Percentiles rank a stretch among this genome's conserved stretches.
These are phyloP conservation scores for Caenorhabditis japonica DNA, from an alignment of 2,888 invertebrate species.

Conservation along the genomic window DNA sequence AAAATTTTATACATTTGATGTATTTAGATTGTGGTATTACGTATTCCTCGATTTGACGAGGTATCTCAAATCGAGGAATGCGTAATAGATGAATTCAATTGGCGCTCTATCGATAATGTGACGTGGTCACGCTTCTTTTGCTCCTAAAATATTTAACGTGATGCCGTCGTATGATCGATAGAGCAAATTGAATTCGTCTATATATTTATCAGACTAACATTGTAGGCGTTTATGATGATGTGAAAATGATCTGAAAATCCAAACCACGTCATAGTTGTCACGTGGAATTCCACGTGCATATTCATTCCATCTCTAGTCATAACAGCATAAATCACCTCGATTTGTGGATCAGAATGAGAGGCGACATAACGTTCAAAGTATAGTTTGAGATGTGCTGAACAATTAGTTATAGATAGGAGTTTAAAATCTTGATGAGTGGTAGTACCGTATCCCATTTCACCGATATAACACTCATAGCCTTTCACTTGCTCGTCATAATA, in stretches of 20 bases:
- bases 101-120: neutral
- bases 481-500: constrained; percentile 38
- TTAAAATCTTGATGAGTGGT: too few species aligned
- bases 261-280: constrained; percentile 3
- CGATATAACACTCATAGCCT: constrained; percentile 15
- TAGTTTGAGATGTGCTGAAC: neutral
- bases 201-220: constrained; percentile 26
- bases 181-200: too few species aligned
- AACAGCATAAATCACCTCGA: constrained; percentile 5
- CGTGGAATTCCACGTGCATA: constrained; percentile 25
- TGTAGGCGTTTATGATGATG: constrained; percentile 13
- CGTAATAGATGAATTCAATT: too few species aligned
- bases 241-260: constrained; percentile 26
- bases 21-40: too few species aligned
- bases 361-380: constrained; percentile 24
- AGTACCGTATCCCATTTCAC: constrained; percentile 9
- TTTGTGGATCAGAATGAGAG: constrained; percentile 17
- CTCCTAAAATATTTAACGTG: too few species aligned
- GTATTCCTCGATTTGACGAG: too few species aligned
- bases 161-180: too few species aligned
- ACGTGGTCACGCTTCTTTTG: too few species aligned
- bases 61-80: too few species aligned
- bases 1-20: too few species aligned
- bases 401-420: too few species aligned
- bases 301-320: constrained; percentile 12